These are phyloP conservation scores for Pammene aurita DNA, from an alignment of 2,888 invertebrate genomes.

Conservation along the genomic window DNA sequence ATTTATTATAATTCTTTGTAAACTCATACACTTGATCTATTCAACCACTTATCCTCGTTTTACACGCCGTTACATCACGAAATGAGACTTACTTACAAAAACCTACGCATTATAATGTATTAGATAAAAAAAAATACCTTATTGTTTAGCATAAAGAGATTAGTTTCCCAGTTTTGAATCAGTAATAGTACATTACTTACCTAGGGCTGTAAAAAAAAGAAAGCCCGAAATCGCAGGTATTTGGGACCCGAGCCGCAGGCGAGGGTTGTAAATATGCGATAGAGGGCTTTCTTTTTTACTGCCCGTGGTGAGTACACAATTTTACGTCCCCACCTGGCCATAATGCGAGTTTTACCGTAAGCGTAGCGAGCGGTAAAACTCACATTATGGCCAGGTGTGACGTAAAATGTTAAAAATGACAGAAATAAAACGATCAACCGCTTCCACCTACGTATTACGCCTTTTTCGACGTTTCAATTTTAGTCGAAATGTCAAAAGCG, in stretches of 20 bases:
- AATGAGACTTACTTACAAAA: constrained; percentile 57
- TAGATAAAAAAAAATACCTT: constrained; percentile 32
- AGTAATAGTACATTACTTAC: no score
- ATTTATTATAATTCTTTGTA: constrained; percentile 80
- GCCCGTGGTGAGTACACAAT: no score
- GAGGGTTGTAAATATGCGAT: no score
- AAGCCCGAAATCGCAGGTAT: no score
- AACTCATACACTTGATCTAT: constrained; percentile 80
- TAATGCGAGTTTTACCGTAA: no score
- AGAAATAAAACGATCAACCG: not conserved
- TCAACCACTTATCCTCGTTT: constrained; percentile 77
- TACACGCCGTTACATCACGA: constrained; percentile 67
- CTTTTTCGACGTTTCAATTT: constrained; percentile 20
- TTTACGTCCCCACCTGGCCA: no score
- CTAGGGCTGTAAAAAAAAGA: no score
- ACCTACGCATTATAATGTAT: constrained; percentile 52
- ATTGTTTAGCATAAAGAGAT: not conserved
- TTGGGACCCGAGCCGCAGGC: no score
- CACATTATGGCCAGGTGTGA: no score
- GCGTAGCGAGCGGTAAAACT: no score
- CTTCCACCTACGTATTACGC: not conserved
- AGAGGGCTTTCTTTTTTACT: no score
- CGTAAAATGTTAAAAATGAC: not conserved
- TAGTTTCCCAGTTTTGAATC: not conserved
- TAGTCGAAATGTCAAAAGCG: constrained; percentile 23